Evolutionary conservation across 2,888 invertebrate species (phyloP).

Genomic region (Pachymerium ferrugineum): DNA sequence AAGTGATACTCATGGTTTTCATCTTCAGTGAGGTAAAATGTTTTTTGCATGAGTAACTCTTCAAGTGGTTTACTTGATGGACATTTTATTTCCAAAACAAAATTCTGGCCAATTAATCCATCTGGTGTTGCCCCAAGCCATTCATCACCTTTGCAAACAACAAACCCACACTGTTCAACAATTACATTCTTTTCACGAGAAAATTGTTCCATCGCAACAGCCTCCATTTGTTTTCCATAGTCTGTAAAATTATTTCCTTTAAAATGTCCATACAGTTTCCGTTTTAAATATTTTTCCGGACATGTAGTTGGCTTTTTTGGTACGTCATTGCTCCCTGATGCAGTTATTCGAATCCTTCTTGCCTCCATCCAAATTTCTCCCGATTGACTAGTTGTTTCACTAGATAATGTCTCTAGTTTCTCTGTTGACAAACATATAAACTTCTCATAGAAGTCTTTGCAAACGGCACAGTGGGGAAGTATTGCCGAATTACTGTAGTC

Average conservation of each 20-base stretch:
- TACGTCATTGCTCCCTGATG: background rate
- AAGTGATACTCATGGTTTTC: background rate
- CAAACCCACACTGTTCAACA: background rate
- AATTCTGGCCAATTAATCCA: background rate
- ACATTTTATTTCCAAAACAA: background rate
- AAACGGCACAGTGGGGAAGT: background rate
- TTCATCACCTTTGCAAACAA: background rate
- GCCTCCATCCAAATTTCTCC: background rate
- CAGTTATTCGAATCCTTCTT: background rate
- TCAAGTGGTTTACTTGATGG: background rate
- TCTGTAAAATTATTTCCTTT: background rate
- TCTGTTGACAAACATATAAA: background rate
- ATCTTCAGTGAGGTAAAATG: background rate
- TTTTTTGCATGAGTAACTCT: background rate
- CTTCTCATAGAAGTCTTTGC: background rate
- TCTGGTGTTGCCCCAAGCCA: background rate
- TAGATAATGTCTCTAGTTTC: background rate
- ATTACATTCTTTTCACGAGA: background rate
- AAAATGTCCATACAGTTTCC: background rate
- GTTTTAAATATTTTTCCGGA: background rate
- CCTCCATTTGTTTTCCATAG: background rate
- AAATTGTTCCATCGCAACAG: background rate
- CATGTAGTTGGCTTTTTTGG: background rate
- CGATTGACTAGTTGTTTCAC: background rate
- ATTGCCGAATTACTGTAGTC: background rate